phyloP scores from a whole-genome alignment of 2,797 vertebrate species.

The Oreochromis grahami region DNA sequence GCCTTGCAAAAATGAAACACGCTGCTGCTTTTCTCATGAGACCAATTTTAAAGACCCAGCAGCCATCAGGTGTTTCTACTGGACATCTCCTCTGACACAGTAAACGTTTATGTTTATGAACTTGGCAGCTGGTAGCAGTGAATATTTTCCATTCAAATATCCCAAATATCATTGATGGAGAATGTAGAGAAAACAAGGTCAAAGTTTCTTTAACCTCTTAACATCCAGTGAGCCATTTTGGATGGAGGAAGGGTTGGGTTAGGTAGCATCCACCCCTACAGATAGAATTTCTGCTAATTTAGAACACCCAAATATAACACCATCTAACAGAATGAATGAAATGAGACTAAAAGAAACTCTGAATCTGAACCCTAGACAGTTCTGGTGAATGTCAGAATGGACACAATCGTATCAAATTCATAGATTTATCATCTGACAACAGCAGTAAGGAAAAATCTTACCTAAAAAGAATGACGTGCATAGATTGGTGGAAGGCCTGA shows the following conservation, averaged over 20 bases:
- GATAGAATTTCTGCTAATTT: not conserved
- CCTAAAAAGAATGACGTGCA: not conserved
- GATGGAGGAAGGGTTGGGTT: not conserved
- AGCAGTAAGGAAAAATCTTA: not conserved
- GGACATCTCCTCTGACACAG: not conserved
- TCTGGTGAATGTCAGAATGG: not conserved
- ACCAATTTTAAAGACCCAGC: not conserved
- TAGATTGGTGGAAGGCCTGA: not conserved
- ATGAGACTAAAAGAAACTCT: not conserved
- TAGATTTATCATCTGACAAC: not conserved
- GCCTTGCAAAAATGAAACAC: not conserved
- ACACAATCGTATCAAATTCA: not conserved
- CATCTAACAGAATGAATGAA: not conserved
- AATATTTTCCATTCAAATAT: not conserved
- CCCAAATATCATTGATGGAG: not conserved
- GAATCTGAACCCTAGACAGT: not conserved
- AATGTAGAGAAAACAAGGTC: not conserved
- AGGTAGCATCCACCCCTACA: not conserved
- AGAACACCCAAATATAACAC: not conserved
- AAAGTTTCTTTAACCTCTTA: not conserved
- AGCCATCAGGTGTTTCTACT: not conserved
- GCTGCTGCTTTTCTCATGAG: not conserved
- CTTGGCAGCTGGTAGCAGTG: not conserved
- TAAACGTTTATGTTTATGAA: not conserved
- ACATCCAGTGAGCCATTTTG: not conserved